phyloP scores from a whole-genome alignment of 2,113 vertebrate genomes.

The Daphoenositta chrysoptera region DNA sequence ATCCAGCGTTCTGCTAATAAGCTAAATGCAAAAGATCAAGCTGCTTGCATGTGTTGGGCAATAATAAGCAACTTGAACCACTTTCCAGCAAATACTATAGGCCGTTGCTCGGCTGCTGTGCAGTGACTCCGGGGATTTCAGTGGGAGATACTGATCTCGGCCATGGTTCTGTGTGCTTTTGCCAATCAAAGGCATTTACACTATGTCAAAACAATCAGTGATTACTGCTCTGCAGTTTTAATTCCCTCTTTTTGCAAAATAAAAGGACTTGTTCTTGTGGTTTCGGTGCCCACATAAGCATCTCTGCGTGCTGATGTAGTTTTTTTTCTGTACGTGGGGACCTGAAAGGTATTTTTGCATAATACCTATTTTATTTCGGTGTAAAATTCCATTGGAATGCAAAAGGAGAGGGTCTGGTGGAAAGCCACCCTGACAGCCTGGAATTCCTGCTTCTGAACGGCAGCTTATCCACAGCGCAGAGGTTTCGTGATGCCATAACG shows the following conservation, averaged over 20 bases:
- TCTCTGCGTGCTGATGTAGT: background rate
- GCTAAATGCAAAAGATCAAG: constrained; percentile 33
- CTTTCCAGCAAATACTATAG: constrained; percentile 19
- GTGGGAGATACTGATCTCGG: constrained; percentile 44
- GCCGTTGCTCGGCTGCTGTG: constrained; percentile 7
- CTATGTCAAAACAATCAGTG: constrained; percentile 42
- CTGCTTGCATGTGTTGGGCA: constrained; percentile 20
- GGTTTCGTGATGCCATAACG: background rate
- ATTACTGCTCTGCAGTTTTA: constrained; percentile 45
- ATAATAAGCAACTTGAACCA: constrained; percentile 35
- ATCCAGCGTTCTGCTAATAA: constrained; percentile 8
- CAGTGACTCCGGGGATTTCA: constrained; percentile 27
- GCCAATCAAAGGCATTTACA: constrained; percentile 53
- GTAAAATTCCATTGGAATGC: background rate
- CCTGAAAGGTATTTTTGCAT: background rate
- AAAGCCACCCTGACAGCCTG: background rate
- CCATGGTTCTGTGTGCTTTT: constrained; percentile 36
- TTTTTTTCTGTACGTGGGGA: background rate
- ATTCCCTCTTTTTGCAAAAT: constrained; percentile 20
- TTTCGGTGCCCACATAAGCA: background rate
- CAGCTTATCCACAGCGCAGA: background rate
- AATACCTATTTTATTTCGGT: background rate
- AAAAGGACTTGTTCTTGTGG: background rate
- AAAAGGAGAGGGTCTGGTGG: background rate
- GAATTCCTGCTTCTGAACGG: background rate